Percentiles rank a stretch among this genome's conserved stretches.
These are phyloP conservation scores for Stichodactyla helianthus DNA, from an alignment of 64 coral and sea anemone genomes.

Conservation along the genomic window DNA sequence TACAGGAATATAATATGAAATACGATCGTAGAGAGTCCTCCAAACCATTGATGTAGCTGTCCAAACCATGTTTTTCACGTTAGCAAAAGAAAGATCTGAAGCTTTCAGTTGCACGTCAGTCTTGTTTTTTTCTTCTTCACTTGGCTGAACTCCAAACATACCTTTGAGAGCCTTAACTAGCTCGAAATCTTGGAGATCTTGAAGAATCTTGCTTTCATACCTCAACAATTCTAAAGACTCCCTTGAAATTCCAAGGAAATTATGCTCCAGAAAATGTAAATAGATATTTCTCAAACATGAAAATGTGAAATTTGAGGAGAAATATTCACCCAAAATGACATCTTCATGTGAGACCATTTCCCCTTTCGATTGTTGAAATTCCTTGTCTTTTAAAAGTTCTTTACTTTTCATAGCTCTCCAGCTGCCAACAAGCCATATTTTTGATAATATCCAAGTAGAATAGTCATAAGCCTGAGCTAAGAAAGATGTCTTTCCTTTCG, in stretches of 20 bases:
- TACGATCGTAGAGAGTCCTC: not conserved
- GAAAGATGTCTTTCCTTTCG: not conserved
- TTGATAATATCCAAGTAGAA: not conserved
- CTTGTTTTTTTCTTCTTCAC: not conserved
- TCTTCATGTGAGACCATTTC: not conserved
- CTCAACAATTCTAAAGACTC: not conserved
- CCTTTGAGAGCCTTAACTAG: not conserved
- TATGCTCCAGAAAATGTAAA: not conserved
- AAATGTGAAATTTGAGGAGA: not conserved
- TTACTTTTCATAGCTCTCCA: not conserved
- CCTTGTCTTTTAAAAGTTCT: not conserved
- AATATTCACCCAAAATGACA: not conserved
- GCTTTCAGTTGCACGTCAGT: not conserved
- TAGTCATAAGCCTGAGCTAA: conserved; percentile 7
- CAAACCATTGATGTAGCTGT: not conserved
- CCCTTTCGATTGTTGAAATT: not conserved
- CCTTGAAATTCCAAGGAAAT: not conserved
- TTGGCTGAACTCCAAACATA: not conserved
- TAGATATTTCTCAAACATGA: conserved; percentile 1
- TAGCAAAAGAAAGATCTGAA: not conserved
- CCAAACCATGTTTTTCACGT: not conserved
- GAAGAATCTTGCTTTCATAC: not conserved
- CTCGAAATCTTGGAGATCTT: conserved; percentile 11
- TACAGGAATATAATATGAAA: not conserved
- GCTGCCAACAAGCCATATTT: not conserved